Evolutionary conservation across 2,888 invertebrate species (phyloP).

Genomic region (Teinopalpus imperialis): DNA sequence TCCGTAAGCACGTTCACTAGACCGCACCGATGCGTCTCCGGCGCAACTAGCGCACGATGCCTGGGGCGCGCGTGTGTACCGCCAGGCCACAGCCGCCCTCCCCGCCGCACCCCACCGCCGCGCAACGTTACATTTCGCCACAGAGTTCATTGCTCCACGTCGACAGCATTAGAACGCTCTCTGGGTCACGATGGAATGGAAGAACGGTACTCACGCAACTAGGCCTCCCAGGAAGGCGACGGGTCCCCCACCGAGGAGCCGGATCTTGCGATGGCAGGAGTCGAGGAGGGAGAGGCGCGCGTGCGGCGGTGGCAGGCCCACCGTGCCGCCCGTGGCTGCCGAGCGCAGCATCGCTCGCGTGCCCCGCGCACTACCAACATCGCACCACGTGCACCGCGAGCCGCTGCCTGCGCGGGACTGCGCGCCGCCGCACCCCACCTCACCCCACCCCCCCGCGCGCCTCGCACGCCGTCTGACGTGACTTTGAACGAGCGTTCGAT

Average conservation of each 20-base stretch:
- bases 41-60: no score
- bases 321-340: slow-evolving; percentile 73
- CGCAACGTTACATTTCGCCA: no score
- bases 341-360: slow-evolving; percentile 62
- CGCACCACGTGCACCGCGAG: slow-evolving; percentile 62
- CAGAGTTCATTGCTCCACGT: no score
- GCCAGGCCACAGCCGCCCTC: no score
- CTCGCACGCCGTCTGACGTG: slow-evolving; percentile 34
- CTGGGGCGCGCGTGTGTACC: no score
- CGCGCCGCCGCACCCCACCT: slow-evolving; percentile 27
- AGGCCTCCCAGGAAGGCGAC: slow-evolving; percentile 86
- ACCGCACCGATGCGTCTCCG: no score
- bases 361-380: slow-evolving; percentile 82
- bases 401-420: slow-evolving; percentile 76
- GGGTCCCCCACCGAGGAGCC: slow-evolving; percentile 85
- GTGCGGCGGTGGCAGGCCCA: slow-evolving; percentile 67
- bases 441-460: slow-evolving; percentile 33
- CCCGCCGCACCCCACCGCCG: no score
- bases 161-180: no score
- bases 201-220: slow-evolving; percentile 86
- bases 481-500: slow-evolving; percentile 48
- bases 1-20: no score
- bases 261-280: slow-evolving; percentile 87
- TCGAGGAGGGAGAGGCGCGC: slow-evolving; percentile 85
- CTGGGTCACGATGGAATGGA: no score